These are phyloP conservation scores for Planococcus citri DNA, from an alignment of 1,140 invertebrate genomes.

Conservation along the genomic window DNA sequence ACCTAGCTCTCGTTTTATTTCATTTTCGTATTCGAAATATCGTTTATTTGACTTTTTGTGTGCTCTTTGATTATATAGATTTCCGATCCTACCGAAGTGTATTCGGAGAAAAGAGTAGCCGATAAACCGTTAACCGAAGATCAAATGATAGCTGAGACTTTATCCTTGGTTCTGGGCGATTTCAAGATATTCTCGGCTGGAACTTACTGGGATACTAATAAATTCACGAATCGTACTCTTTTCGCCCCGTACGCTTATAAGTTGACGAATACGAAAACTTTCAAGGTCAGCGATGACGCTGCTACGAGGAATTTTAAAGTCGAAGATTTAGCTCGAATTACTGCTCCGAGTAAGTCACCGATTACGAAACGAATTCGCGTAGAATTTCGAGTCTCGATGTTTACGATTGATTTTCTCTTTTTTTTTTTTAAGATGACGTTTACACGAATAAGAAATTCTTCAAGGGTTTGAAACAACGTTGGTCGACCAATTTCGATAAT, in stretches of 20 bases:
- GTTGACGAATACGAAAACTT: constrained; percentile 35
- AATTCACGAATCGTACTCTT: constrained; percentile 80
- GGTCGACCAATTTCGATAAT: constrained; percentile 85
- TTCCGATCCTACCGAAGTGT: constrained; percentile 85
- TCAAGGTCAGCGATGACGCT: constrained; percentile 30
- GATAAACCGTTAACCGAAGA: constrained; percentile 81
- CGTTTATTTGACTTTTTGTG: no score
- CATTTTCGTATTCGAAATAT: neutral
- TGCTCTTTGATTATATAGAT: constrained; percentile 44
- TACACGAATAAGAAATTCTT: constrained; percentile 80
- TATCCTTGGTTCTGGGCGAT: constrained; percentile 81
- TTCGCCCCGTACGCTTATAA: constrained; percentile 94
- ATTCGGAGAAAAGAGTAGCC: constrained; percentile 76
- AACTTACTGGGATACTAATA: constrained; percentile 89
- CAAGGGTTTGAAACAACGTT: constrained; percentile 75
- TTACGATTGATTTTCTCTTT: neutral
- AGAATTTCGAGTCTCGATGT: no score
- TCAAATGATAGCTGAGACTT: constrained; percentile 86
- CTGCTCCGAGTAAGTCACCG: constrained; percentile 46
- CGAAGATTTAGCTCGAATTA: constrained; percentile 72
- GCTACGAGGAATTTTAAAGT: constrained; percentile 74
- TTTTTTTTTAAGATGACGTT: constrained; percentile 43
- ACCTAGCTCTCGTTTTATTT: constrained; percentile 22
- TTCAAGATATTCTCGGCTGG: constrained; percentile 82
- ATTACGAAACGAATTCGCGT: neutral